Evolutionary conservation across 2,888 invertebrate genomes (phyloP), one percentile per base, ranked within the genome.

Genomic region (Caenorhabditis parvicauda): DNA sequence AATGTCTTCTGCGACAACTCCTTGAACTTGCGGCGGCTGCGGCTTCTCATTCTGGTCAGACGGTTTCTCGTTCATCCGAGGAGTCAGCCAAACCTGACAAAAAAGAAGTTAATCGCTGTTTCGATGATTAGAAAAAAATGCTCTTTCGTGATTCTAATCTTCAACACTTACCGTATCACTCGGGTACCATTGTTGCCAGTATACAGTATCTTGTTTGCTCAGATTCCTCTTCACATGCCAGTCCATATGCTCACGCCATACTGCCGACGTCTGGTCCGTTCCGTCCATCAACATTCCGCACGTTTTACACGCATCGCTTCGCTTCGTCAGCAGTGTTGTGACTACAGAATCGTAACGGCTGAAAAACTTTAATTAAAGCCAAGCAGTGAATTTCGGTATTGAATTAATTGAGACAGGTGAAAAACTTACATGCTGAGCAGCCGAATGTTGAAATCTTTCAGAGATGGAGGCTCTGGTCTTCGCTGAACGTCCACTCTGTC

Each of bases 211-310:
- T 28, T 52, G 44, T 17, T 51, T 53, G 28, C 44, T 41, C 19
- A 73, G 55, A 32, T 96, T 96, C 83, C 92, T 91, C 0, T 92
- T 85, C 85, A 96, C 96, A 84, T 98, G 98, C 95, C 96, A 96
- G 84, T 98, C 96, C 59, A 96, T 86, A 84, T 99, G 98, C 82
- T 91, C 52, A 38, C 46, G 41, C 61, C 59, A 56, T 47, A 59
- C 58, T 51, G 59, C 38, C 28, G 60, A 51, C 43, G 54, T 47
- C 42, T 29, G 50, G 28, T 24, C 61, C 45, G 45, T 37, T 14
- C 43, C 47, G 14, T 90, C 89, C 84, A 96, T 95, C 43, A 95
- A 87, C 60, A 91, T 88, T 29, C 96, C 96, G 84, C 98, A 98
- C 49, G 92, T 91, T 67, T 91, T 89, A 84, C 98, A 99, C 81